A percentile compares a stretch with the other conserved stretches of the same genome.
Evolutionary conservation across 2,888 invertebrate species (phyloP).

Genomic region (Timema podura): DNA sequence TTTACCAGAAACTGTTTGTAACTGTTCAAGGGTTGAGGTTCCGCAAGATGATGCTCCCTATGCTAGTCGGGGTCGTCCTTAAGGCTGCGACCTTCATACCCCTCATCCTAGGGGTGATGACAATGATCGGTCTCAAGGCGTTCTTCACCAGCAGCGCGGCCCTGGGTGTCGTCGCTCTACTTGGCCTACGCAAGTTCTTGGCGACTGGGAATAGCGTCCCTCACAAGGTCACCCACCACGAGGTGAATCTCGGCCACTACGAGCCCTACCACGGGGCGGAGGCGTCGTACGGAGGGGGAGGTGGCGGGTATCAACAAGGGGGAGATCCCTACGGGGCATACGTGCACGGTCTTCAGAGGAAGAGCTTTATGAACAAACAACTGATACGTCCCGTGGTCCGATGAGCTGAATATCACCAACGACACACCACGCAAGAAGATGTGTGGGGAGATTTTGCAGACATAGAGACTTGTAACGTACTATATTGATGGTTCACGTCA

Average conservation of each 20-base stretch:
- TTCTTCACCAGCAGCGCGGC: slow-evolving; percentile 29
- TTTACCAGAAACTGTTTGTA: no score
- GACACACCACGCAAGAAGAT: no score
- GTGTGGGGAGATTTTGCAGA: no score
- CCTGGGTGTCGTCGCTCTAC: slow-evolving; percentile 23
- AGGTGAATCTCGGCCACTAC: neutral
- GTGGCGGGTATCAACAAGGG: no score
- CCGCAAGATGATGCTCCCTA: slow-evolving; percentile 25
- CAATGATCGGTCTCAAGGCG: slow-evolving; percentile 26
- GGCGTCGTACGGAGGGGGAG: no score
- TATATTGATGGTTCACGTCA: no score
- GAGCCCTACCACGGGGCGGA: neutral
- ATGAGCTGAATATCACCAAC: no score
- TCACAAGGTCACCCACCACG: neutral
- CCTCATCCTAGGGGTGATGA: slow-evolving; percentile 26
- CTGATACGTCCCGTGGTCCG: no score
- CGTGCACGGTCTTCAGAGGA: no score
- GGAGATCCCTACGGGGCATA: no score
- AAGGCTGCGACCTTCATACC: slow-evolving; percentile 31
- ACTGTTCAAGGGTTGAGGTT: slow-evolving; percentile 2
- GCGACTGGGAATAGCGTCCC: neutral
- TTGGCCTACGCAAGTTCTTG: slow-evolving; percentile 16
- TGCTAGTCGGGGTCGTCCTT: slow-evolving; percentile 30
- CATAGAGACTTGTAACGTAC: no score
- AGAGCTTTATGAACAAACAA: no score